phyloP scores from a whole-genome alignment of 37 sponge, comb jelly and placozoan genomes.

The Theonella swinhoei region DNA sequence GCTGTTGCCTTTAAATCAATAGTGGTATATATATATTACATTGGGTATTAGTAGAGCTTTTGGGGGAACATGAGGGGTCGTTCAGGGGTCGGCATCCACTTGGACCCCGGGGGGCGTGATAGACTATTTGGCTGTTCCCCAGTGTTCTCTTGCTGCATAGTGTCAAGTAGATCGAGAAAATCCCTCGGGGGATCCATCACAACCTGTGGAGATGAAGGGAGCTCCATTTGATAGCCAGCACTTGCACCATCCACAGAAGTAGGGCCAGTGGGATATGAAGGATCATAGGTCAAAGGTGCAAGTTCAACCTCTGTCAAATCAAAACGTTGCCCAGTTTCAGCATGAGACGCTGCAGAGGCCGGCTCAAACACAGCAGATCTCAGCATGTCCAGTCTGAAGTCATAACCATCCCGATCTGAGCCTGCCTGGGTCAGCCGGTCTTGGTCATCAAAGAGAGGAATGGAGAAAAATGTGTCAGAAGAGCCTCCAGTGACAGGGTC shows the following conservation, averaged over 20 bases:
- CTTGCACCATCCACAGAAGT: constrained; percentile 3
- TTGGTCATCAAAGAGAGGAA: neutral
- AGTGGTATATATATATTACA: too few species aligned
- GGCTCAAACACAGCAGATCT: neutral
- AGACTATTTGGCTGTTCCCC: neutral
- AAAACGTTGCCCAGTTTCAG: neutral
- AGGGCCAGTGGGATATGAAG: neutral
- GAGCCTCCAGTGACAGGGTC: neutral
- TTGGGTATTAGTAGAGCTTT: constrained; percentile 23
- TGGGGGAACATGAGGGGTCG: constrained; percentile 44
- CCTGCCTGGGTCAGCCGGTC: too few species aligned
- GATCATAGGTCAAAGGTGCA: neutral
- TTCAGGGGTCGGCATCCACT: constrained; percentile 11
- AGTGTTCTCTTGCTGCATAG: neutral
- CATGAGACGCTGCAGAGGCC: neutral
- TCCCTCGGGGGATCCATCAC: neutral
- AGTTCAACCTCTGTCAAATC: neutral
- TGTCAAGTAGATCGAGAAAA: constrained; percentile 24
- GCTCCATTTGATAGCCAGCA: neutral
- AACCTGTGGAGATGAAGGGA: neutral
- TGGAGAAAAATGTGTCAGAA: neutral
- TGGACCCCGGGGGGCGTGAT: neutral
- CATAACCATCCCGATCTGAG: too few species aligned
- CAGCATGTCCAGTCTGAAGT: neutral
- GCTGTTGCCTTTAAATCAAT: too few species aligned